A percentile compares a stretch with the other conserved stretches of the same genome.
Conservation (phyloP, 35 echinoderm and acorn worm species). For the Eucidaris tribuloides region DNA sequence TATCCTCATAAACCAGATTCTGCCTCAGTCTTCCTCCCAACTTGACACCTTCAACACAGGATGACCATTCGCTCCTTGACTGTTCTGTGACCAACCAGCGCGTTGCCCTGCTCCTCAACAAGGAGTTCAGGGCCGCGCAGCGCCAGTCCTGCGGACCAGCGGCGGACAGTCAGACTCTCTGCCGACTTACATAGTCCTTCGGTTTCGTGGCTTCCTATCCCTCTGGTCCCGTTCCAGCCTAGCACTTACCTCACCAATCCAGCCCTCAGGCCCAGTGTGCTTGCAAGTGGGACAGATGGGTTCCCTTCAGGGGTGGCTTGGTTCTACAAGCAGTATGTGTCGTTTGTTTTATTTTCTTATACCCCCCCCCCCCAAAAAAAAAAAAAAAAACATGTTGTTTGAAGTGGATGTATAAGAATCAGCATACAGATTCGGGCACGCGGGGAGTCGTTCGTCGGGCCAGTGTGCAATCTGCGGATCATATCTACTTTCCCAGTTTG, state of each 20-base stretch:
- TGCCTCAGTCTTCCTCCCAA: conserved; percentile 46
- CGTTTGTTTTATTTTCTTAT: too few relatives aligned
- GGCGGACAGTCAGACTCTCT: conserved; percentile 28
- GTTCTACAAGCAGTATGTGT: conserved; percentile 66
- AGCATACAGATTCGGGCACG: too few relatives aligned
- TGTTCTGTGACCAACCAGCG: conserved; percentile 48
- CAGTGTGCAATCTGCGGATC: too few relatives aligned
- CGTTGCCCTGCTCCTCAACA: conserved; percentile 44
- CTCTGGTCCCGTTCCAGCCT: conserved; percentile 61
- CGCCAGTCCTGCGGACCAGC: not conserved
- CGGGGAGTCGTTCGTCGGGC: too few relatives aligned
- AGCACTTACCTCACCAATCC: conserved; percentile 55
- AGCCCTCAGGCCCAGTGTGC: not conserved
- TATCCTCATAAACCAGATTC: conserved; percentile 68
- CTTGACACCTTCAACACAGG: conserved; percentile 36
- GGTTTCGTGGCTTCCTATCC: conserved; percentile 78
- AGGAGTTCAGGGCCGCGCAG: conserved; percentile 7
- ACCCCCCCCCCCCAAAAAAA: too few relatives aligned
- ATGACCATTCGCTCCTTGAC: conserved; percentile 60
- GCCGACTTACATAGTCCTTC: conserved; percentile 68
- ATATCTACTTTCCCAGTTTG: too few relatives aligned
- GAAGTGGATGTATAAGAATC: too few relatives aligned
- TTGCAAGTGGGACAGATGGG: not conserved
- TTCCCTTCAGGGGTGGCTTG: conserved; percentile 66
- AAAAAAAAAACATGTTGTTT: too few relatives aligned